Evolutionary conservation across 2,888 invertebrate species (phyloP).

Genomic region (Drosophila neotestacea): DNA sequence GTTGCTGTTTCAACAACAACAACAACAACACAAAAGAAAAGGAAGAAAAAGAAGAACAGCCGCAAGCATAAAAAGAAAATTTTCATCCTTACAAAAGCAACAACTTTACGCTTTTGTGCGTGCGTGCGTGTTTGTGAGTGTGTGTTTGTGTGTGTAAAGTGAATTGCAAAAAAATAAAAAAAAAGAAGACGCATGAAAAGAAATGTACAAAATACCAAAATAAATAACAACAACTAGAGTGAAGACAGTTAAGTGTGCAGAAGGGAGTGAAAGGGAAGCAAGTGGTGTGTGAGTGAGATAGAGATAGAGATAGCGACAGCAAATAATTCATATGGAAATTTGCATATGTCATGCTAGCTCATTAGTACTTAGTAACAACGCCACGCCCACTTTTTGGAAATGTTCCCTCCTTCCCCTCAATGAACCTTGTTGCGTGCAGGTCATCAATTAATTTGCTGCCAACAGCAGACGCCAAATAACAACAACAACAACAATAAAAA

Average conservation of each 20-base stretch:
- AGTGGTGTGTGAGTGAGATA: background rate
- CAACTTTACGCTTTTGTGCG: conserved; percentile 27
- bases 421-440: conserved; percentile 58
- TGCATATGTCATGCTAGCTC: conserved; percentile 59
- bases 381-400: conserved; percentile 16
- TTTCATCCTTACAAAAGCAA: conserved; percentile 36
- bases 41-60: conserved; percentile 27
- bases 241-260: conserved; percentile 7
- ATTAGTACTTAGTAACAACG: conserved; percentile 47
- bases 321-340: conserved; percentile 59
- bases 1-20: conserved; percentile 51
- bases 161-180: conserved; percentile 56
- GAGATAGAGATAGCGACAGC: conserved; percentile 1
- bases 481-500: conserved; percentile 25
- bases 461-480: conserved; percentile 16
- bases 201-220: conserved; percentile 48
- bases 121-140: conserved; percentile 11
- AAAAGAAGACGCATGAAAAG: conserved; percentile 9
- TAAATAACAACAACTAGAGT: conserved; percentile 19
- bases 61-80: conserved; percentile 47
- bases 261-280: background rate
- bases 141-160: conserved; percentile 46
- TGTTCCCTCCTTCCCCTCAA: background rate
- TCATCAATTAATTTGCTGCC: conserved; percentile 71
- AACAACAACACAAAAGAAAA: conserved; percentile 36